Conservation (phyloP, 92 coral and sea anemone genomes). For the Anthopleura xanthogrammica region DNA sequence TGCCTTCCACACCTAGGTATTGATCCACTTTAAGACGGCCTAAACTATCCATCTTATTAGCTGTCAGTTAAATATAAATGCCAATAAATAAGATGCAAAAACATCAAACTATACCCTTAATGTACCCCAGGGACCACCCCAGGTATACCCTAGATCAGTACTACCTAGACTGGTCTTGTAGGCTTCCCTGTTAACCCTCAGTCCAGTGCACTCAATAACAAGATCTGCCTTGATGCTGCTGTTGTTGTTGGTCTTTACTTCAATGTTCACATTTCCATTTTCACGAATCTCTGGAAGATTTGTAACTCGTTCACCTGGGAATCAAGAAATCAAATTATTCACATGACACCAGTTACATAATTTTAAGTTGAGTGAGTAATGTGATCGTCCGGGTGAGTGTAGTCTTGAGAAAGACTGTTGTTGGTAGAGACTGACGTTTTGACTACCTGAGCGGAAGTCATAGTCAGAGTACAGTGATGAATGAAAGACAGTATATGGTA, state of each 20-base stretch:
- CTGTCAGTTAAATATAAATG: conserved; percentile 22
- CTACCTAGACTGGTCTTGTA: conserved; percentile 76
- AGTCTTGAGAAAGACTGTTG: too few species aligned
- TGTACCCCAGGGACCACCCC: too few species aligned
- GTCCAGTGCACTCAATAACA: conserved; percentile 90
- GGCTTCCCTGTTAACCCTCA: conserved; percentile 78
- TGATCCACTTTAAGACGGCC: conserved; percentile 86
- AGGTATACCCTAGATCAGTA: too few species aligned
- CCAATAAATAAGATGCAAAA: too few species aligned
- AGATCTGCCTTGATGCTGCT: conserved; percentile 72
- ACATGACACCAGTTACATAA: too few species aligned
- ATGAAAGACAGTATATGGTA: too few species aligned
- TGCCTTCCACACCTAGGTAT: conserved; percentile 77
- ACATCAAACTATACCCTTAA: too few species aligned
- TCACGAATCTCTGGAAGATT: conserved; percentile 77
- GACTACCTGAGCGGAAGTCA: too few species aligned
- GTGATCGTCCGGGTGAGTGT: too few species aligned
- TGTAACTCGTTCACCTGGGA: conserved; percentile 35
- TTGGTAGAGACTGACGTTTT: too few species aligned
- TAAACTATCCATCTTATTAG: conserved; percentile 67
- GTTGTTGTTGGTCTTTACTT: conserved; percentile 79
- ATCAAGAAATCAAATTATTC: background rate
- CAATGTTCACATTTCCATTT: conserved; percentile 62
- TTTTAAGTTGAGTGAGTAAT: too few species aligned
- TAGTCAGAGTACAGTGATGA: too few species aligned